phyloP scores from a whole-genome alignment of 23 tunicate species.

The Oikopleura albicans region DNA sequence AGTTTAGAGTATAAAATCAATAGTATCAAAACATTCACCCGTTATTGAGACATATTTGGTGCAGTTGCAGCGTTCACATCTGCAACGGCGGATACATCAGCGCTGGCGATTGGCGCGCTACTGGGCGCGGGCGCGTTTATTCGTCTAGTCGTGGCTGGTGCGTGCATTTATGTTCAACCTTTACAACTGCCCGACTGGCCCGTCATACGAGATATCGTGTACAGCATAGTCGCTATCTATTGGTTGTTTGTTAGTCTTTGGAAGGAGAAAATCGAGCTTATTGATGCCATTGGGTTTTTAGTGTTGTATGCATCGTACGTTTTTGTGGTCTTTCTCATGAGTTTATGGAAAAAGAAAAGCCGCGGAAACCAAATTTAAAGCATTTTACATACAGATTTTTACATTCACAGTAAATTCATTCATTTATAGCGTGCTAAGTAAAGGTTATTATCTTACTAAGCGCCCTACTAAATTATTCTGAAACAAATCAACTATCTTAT shows the following conservation, averaged over 20 bases:
- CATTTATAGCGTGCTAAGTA: no score
- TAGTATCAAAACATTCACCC: no score
- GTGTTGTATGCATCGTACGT: background rate
- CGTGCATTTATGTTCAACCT: background rate
- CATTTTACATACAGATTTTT: no score
- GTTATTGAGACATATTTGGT: background rate
- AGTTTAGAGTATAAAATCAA: no score
- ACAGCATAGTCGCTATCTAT: background rate
- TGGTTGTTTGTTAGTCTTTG: background rate
- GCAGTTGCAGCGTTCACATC: background rate
- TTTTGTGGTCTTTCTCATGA: background rate
- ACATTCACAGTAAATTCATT: no score
- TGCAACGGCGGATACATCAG: background rate
- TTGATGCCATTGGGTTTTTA: slow-evolving; percentile 5
- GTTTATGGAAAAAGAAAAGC: background rate
- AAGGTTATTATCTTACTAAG: no score
- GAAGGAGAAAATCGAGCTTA: background rate
- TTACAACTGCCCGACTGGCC: background rate
- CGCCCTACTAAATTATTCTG: no score
- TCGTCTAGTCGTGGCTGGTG: slow-evolving; percentile 1
- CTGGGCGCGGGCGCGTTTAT: slow-evolving; percentile 11
- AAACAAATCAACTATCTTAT: no score
- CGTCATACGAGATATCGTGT: background rate
- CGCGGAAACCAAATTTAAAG: no score
- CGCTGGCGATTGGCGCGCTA: slow-evolving; percentile 9